phyloP scores from a whole-genome alignment of 2,113 vertebrate genomes.

The Garra rufa region DNA sequence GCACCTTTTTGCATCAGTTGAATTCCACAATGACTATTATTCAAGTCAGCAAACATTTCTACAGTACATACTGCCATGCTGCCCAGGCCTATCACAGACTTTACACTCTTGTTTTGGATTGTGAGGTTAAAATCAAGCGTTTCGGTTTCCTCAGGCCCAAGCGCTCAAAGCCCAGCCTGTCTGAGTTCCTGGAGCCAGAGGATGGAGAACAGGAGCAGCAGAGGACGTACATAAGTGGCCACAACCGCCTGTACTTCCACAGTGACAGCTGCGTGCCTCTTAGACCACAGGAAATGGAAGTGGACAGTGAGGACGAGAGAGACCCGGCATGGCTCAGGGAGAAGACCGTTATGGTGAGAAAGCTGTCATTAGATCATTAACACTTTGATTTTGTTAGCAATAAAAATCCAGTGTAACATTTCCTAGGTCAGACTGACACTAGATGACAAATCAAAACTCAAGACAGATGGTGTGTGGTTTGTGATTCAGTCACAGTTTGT shows the following conservation, averaged over 20 bases:
- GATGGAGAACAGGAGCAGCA: conserved; percentile 89
- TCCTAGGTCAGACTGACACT: neutral
- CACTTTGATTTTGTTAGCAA: neutral
- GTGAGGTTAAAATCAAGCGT: neutral
- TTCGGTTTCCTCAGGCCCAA: conserved; percentile 76
- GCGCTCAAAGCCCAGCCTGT: conserved; percentile 88
- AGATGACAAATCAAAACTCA: neutral
- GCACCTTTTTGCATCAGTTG: neutral
- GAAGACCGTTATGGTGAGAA: conserved; percentile 87
- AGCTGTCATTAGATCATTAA: neutral
- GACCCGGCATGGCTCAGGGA: conserved; percentile 89
- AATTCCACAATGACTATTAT: neutral
- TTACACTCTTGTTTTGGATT: neutral
- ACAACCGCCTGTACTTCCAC: conserved; percentile 90
- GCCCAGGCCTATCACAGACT: neutral
- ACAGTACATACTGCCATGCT: neutral
- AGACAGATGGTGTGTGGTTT: neutral
- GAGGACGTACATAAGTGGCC: conserved; percentile 85
- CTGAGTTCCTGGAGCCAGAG: conserved; percentile 87
- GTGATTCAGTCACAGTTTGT: neutral
- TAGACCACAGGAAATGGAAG: conserved; percentile 89
- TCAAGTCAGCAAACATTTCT: neutral
- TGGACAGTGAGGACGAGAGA: conserved; percentile 88
- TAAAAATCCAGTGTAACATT: neutral
- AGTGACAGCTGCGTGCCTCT: conserved; percentile 88